Evolutionary conservation across 2,888 invertebrate species (phyloP), one percentile per base, ranked within the genome.

Genomic region (Helicoverpa assulta): DNA sequence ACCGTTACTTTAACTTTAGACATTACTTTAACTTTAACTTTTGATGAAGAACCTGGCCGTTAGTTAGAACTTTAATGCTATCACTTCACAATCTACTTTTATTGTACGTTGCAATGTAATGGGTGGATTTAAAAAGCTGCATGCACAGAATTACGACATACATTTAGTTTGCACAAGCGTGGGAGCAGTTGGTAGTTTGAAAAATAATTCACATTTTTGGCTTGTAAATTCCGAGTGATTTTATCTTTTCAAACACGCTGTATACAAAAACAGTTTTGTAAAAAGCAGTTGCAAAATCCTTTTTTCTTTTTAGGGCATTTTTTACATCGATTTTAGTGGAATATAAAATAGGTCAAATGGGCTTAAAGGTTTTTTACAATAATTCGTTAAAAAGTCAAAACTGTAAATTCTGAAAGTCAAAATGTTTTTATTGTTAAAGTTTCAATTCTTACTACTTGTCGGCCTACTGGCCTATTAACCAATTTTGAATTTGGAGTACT

Each of bases 81-180:
- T 5, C 40, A 69, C 10, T 67, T 56, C 19, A 61, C 53, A 67
- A n/a, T 64, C 37, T 50, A 19, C 6, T 21, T 58, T 33, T 5
- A 19, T 21, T 29, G 55, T 65, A 55, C 51, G 21, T 57, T 64
- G 19, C 43, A 3, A 19, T 53, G 43, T 68, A 62, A 68, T 62
- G 43, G 16, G n/a, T n/a, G 53, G 21, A 66, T 66, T 53, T 56
- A 56, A 54, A 55, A 63, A 58, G 59, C 53, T 54, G 59, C 51
- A 73, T 69, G 10, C 26, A 18, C 40, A 4, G 19, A 67, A 58
- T 77, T 53, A 58, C 61, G 37, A 10, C n/a, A 14, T 18, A 47
- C 18, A 69, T 66, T 56, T 66, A 47, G 52, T 59, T 53, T 54
- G n/a, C 21, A 78, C 53, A 14, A 69, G 53, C 53, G 53, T 57